These are phyloP conservation scores for Lasiurus cinereus DNA, from an alignment of 2,113 vertebrate genomes.

Conservation along the genomic window DNA sequence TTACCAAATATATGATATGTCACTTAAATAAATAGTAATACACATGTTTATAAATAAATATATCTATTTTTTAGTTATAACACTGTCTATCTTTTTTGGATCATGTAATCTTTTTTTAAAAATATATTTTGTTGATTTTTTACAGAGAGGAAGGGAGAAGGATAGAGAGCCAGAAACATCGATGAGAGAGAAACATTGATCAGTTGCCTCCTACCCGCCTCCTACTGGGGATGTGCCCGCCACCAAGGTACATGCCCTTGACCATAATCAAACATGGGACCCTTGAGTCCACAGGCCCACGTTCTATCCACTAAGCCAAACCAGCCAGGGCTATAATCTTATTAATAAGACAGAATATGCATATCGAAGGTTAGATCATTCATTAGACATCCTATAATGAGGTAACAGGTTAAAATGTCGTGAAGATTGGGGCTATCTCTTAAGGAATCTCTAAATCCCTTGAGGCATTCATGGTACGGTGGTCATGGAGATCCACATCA, in stretches of 20 bases:
- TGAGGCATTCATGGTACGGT: too few species aligned
- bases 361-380: neutral
- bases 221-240: too few species aligned
- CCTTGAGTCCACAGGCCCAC: too few species aligned
- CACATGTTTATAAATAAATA: neutral
- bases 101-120: neutral
- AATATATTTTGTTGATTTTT: too few species aligned
- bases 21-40: neutral
- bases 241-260: too few species aligned
- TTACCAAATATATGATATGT: neutral
- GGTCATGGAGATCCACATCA: too few species aligned
- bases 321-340: neutral
- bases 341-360: neutral
- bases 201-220: too few species aligned
- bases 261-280: too few species aligned
- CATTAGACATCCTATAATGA: neutral
- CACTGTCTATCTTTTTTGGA: neutral
- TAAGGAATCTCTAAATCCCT: neutral
- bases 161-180: too few species aligned
- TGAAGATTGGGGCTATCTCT: neutral
- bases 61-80: neutral
- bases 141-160: too few species aligned
- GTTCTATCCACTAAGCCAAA: too few species aligned
- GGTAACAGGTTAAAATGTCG: neutral
- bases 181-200: too few species aligned